phyloP scores from a whole-genome alignment of 2,797 vertebrate genomes.

The Leucoraja ocellata region DNA sequence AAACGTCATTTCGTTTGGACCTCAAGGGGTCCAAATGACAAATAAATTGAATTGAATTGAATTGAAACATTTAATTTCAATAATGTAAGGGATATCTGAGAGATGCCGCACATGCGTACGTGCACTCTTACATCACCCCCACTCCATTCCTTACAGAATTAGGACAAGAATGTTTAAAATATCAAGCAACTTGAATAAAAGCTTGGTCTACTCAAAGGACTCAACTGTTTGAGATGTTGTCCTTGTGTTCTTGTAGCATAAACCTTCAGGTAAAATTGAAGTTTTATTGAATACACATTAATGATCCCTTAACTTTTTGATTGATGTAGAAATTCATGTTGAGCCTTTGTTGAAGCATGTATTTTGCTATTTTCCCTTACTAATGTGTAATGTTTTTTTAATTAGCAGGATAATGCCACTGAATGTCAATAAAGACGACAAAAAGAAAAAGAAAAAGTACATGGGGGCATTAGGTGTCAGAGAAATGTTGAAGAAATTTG shows the following conservation, averaged over 20 bases:
- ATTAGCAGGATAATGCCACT: constrained; percentile 60
- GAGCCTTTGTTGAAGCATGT: background rate
- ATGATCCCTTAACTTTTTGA: background rate
- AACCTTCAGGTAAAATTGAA: background rate
- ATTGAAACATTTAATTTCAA: background rate
- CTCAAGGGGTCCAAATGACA: too few species aligned
- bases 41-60: too few species aligned
- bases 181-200: background rate
- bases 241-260: background rate
- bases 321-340: background rate
- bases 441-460: constrained; percentile 70
- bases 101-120: background rate
- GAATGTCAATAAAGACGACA: constrained; percentile 64
- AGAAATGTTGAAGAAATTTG: constrained; percentile 85
- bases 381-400: background rate
- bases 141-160: background rate
- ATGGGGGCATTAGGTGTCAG: constrained; percentile 65
- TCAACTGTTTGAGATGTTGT: background rate
- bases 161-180: background rate
- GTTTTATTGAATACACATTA: background rate
- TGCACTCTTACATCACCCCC: too few species aligned
- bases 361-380: background rate
- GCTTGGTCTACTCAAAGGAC: background rate
- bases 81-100: background rate
- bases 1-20: too few species aligned